A percentile compares a stretch with the other conserved stretches of the same genome.
These are phyloP conservation scores for Macropodus opercularis DNA, from an alignment of 2,797 vertebrate species.

Conservation along the genomic window DNA sequence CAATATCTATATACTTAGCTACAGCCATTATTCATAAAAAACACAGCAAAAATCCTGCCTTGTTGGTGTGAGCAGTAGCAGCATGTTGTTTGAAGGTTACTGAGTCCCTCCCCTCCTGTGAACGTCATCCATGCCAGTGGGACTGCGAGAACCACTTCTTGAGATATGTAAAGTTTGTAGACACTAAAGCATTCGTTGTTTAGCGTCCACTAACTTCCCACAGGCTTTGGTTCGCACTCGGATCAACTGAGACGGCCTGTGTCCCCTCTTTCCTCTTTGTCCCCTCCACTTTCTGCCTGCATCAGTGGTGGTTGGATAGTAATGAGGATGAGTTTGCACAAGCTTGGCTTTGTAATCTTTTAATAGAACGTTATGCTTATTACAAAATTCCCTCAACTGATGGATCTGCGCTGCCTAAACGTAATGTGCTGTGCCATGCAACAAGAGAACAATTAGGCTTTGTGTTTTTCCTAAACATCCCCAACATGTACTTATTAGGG, in stretches of 20 bases:
- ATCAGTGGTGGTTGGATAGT: constrained; percentile 15
- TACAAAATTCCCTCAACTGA: constrained; percentile 53
- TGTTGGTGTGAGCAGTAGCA: constrained; percentile 39
- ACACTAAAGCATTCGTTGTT: constrained; percentile 36
- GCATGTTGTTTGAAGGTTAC: constrained; percentile 57
- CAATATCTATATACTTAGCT: constrained; percentile 32
- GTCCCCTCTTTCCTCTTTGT: constrained; percentile 10
- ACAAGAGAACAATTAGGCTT: constrained; percentile 8
- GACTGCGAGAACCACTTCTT: constrained; percentile 20
- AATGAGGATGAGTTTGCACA: constrained; percentile 5
- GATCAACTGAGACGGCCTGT: constrained; percentile 19
- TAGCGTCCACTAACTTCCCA: constrained; percentile 33
- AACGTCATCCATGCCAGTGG: constrained; percentile 35
- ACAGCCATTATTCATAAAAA: constrained; percentile 27
- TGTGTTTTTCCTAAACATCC: constrained; percentile 15
- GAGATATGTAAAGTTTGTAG: constrained; percentile 43
- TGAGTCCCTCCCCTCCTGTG: constrained; percentile 34
- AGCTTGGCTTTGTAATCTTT: constrained; percentile 49
- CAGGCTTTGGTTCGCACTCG: constrained; percentile 31
- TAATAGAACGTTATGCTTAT: constrained; percentile 54
- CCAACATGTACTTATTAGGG: too few relatives aligned
- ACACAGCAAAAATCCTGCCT: neutral
- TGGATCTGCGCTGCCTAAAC: constrained; percentile 22
- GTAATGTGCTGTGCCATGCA: constrained; percentile 12
- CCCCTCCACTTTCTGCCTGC: neutral